phyloP scores from a whole-genome alignment of 2,888 invertebrate species.

The Trissolcus brochymenae region DNA sequence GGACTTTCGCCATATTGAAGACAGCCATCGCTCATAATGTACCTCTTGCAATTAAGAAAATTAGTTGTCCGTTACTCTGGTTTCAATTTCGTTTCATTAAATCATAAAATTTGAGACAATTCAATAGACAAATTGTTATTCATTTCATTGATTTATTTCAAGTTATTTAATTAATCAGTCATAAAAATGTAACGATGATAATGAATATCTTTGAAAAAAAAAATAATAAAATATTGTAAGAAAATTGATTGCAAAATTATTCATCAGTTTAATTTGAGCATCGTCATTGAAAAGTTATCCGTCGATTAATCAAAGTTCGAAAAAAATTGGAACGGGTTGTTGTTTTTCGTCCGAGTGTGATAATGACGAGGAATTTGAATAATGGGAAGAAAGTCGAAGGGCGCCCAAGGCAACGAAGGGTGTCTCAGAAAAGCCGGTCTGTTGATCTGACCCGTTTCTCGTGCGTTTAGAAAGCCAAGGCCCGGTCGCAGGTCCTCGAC shows the following conservation, averaged over 20 bases:
- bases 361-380: constrained; percentile 38
- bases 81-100: constrained; percentile 22
- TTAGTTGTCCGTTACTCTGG: constrained; percentile 9
- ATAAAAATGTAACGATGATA: too few relatives aligned
- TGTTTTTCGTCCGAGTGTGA: neutral
- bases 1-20: constrained; percentile 62
- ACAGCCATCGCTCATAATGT: constrained; percentile 17
- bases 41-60: constrained; percentile 27
- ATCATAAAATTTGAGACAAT: too few relatives aligned
- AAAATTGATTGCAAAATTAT: too few relatives aligned
- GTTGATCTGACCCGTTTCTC: constrained; percentile 56
- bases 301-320: too few relatives aligned
- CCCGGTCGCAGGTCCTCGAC: constrained; percentile 35
- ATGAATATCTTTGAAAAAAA: too few relatives aligned
- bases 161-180: too few relatives aligned
- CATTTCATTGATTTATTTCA: too few relatives aligned
- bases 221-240: too few relatives aligned
- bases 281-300: too few relatives aligned
- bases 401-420: constrained; percentile 50
- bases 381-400: constrained; percentile 42
- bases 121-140: too few relatives aligned
- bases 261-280: too few relatives aligned
- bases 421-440: constrained; percentile 34
- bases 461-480: constrained; percentile 69
- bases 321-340: neutral